Evolutionary conservation across 2,888 invertebrate genomes (phyloP).

Genomic region (Himalopsyche kuldschensis): DNA sequence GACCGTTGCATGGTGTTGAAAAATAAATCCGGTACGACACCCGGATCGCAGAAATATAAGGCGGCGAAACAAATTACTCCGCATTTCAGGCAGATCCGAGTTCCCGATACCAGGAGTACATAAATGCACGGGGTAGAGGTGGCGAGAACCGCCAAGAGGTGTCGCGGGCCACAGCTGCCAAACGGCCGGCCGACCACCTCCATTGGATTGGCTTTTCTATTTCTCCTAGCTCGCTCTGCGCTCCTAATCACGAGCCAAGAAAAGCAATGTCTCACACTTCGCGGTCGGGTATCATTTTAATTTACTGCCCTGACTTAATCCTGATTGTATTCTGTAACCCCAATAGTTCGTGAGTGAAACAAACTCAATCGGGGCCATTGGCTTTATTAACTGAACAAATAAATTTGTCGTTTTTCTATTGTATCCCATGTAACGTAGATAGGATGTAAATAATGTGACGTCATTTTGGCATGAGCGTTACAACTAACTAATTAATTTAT

Average conservation of each 20-base stretch:
- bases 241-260: conserved; percentile 24
- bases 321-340: not conserved
- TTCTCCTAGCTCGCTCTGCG: not conserved
- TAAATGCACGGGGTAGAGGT: conserved; percentile 14
- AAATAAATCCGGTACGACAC: conserved; percentile 38
- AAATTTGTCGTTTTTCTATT: not conserved
- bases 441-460: too few relatives aligned
- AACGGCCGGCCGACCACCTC: conserved; percentile 10
- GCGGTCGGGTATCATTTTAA: conserved; percentile 3
- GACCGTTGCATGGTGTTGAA: conserved; percentile 31
- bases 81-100: conserved; percentile 33
- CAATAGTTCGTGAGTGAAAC: not conserved
- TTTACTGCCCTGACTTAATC: conserved; percentile 6
- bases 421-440: too few relatives aligned
- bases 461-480: too few relatives aligned
- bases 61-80: conserved; percentile 38
- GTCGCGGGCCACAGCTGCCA: conserved; percentile 11
- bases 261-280: conserved; percentile 6
- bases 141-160: conserved; percentile 10
- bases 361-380: not conserved
- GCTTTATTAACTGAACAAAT: not conserved
- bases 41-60: conserved; percentile 35
- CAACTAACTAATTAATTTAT: too few relatives aligned
- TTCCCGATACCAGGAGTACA: conserved; percentile 26
- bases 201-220: not conserved